Percentiles rank a stretch among this genome's conserved stretches.
Evolutionary conservation across 2,888 invertebrate genomes (phyloP).

Genomic region (Glaucopsyche alexis): DNA sequence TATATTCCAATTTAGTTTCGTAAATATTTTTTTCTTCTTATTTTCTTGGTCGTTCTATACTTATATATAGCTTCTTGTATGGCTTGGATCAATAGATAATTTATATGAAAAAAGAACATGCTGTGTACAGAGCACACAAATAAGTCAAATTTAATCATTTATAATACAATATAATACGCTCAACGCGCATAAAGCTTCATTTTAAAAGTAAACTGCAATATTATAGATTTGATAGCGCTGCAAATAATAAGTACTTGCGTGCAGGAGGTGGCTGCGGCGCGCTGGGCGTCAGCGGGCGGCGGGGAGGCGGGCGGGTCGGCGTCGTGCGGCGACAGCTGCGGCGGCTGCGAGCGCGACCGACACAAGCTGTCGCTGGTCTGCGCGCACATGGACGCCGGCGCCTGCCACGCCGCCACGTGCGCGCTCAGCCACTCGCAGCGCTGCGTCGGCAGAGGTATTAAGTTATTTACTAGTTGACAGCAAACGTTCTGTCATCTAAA

Average conservation of each 20-base stretch:
- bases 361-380: conserved; percentile 62
- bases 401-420: conserved; percentile 64
- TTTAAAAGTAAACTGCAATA: too few relatives aligned
- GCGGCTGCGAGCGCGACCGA: conserved; percentile 56
- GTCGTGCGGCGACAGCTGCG: conserved; percentile 49
- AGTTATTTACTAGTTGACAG: not conserved
- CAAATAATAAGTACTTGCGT: not conserved
- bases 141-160: too few relatives aligned
- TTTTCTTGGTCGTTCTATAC: too few relatives aligned
- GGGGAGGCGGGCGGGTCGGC: conserved; percentile 60
- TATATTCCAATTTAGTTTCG: too few relatives aligned
- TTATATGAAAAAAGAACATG: too few relatives aligned
- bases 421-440: conserved; percentile 68
- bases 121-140: too few relatives aligned
- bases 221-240: too few relatives aligned
- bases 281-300: conserved; percentile 60
- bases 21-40: too few relatives aligned
- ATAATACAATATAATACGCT: too few relatives aligned
- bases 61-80: too few relatives aligned
- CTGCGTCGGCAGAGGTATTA: conserved; percentile 69
- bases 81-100: too few relatives aligned
- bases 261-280: conserved; percentile 66
- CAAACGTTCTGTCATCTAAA: not conserved
- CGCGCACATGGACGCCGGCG: conserved; percentile 72
- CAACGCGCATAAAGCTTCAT: too few relatives aligned